Conservation (phyloP, 2,888 invertebrate species). For the Crematogaster levior region DNA sequence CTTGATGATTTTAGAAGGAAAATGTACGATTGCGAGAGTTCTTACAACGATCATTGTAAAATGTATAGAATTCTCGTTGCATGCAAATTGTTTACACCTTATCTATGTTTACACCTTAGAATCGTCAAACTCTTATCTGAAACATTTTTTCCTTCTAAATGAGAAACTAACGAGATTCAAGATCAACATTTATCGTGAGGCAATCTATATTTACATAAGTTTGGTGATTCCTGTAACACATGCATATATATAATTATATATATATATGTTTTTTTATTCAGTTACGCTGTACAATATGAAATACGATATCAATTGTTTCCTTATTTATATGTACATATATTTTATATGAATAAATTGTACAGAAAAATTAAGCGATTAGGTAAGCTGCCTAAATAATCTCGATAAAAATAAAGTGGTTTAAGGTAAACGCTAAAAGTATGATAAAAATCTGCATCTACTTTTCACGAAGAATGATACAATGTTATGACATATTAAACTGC, state of each 20-base stretch:
- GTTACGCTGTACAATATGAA: constrained; percentile 24
- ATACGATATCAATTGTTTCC: background rate
- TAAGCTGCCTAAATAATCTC: background rate
- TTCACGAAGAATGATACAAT: background rate
- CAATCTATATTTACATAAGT: constrained; percentile 17
- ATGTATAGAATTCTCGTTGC: background rate
- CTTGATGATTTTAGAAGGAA: too few relatives aligned
- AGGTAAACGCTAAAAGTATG: too few relatives aligned
- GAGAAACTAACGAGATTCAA: background rate
- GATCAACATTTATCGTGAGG: background rate
- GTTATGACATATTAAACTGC: background rate
- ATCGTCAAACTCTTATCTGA: background rate
- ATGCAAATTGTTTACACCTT: too few relatives aligned
- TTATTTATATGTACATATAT: constrained; percentile 52
- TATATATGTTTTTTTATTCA: constrained; percentile 39
- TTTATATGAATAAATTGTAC: constrained; percentile 51
- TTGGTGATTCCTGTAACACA: constrained; percentile 17
- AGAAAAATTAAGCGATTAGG: background rate
- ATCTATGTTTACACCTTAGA: background rate
- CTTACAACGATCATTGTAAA: background rate
- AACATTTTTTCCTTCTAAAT: background rate
- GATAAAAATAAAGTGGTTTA: background rate
- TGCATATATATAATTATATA: too few relatives aligned
- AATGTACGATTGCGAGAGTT: background rate
- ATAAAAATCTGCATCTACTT: background rate